Conservation (phyloP, 2,113 vertebrate genomes). For the Hemicordylus capensis region DNA sequence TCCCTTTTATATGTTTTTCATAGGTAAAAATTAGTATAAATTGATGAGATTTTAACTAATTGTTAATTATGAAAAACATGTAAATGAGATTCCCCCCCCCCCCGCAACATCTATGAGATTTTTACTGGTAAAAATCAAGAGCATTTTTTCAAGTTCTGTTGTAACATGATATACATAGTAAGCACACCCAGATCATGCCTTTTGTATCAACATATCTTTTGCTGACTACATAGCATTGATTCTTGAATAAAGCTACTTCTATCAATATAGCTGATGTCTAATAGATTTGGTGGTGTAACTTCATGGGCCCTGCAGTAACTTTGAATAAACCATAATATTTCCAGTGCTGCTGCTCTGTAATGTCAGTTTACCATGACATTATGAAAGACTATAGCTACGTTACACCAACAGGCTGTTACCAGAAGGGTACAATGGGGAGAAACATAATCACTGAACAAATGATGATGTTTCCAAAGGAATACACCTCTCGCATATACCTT, state of each 20-base stretch:
- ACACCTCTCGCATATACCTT: background rate
- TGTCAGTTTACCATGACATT: background rate
- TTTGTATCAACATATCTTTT: constrained; percentile 14
- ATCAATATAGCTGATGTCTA: background rate
- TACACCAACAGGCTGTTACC: background rate
- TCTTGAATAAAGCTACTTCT: background rate
- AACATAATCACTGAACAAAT: background rate
- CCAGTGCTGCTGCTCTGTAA: background rate
- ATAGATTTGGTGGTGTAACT: background rate
- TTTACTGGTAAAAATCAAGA: too few relatives aligned
- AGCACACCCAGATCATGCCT: background rate
- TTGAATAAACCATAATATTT: background rate
- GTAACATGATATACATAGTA: background rate
- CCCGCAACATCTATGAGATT: too few relatives aligned
- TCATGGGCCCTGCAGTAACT: background rate
- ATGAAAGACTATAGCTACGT: background rate
- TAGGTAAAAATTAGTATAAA: accelerated
- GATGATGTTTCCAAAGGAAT: background rate
- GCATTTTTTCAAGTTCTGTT: too few relatives aligned
- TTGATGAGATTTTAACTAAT: too few relatives aligned
- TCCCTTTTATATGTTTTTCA: background rate
- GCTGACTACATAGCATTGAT: background rate
- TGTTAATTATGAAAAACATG: background rate
- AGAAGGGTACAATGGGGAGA: background rate
- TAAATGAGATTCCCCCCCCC: too few relatives aligned